phyloP scores from a whole-genome alignment of 2,113 vertebrate genomes.

The mouse (Mus musculus) region GRCm39 chr14:83328501-83329000 shows the following conservation, averaged over 20 bases:
- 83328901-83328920: not conserved
- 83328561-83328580: not conserved
- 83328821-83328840: not conserved
- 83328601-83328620: not conserved
- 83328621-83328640: not conserved
- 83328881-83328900: not conserved
- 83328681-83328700: not conserved
- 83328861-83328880: not conserved
- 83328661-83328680: not conserved
- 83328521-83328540: too few relatives aligned
- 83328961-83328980: not conserved
- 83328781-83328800: not conserved
- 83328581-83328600: not conserved
- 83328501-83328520: too few relatives aligned
- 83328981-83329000: fast-evolving
- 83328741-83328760: not conserved
- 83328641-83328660: not conserved
- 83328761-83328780: not conserved
- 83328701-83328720: not conserved
- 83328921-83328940: not conserved
- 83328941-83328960: not conserved
- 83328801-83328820: not conserved
- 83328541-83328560: not conserved
- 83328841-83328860: not conserved
- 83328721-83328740: not conserved